These are phyloP conservation scores for Erpornis zantholeuca DNA, from an alignment of 2,113 vertebrate species.

Conservation along the genomic window DNA sequence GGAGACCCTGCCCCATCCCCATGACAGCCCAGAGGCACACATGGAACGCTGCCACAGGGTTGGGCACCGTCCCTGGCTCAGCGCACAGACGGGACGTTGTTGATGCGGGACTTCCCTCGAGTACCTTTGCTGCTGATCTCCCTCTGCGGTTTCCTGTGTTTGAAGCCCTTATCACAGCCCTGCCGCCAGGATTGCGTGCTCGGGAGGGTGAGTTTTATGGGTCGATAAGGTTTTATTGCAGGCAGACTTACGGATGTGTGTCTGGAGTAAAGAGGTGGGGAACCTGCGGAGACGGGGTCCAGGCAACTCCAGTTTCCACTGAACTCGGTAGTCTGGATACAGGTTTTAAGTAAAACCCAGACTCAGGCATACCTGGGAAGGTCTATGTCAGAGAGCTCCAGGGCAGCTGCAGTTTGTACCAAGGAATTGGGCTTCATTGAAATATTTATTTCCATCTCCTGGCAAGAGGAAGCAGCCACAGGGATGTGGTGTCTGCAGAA, in stretches of 20 bases:
- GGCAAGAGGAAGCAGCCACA: neutral
- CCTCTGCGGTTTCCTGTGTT: neutral
- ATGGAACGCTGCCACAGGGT: rapidly evolving
- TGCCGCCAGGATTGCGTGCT: neutral
- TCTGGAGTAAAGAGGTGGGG: neutral
- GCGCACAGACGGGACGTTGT: neutral
- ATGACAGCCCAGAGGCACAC: neutral
- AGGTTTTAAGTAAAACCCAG: neutral
- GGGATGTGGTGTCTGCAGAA: neutral
- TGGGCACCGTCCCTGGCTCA: neutral
- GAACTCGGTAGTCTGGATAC: neutral
- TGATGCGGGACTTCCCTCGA: neutral
- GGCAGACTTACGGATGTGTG: neutral
- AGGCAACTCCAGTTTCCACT: neutral
- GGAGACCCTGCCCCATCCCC: neutral
- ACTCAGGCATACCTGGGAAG: neutral
- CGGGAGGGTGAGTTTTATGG: neutral
- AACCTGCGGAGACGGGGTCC: rapidly evolving
- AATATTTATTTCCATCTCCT: neutral
- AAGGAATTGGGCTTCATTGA: neutral
- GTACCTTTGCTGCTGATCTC: neutral
- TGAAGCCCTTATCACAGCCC: constrained; percentile 5
- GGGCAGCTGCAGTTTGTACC: neutral
- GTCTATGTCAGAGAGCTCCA: neutral
- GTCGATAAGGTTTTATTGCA: constrained; percentile 34